Evolutionary conservation across 2,888 invertebrate genomes (phyloP).

Genomic region (Diabrotica balteata): DNA sequence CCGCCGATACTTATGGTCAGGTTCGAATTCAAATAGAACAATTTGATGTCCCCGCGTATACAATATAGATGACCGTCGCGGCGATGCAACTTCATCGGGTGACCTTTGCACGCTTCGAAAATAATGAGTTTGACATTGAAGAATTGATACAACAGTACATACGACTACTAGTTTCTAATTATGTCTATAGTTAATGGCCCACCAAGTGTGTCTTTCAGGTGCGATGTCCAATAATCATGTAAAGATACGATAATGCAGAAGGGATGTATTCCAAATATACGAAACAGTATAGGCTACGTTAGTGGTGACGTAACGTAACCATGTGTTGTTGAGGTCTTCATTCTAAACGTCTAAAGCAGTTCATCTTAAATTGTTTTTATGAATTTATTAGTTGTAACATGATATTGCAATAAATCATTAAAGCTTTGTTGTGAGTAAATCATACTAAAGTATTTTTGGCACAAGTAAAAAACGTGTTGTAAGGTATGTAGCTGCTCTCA

Average conservation of each 20-base stretch:
- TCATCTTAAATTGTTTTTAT: too few relatives aligned
- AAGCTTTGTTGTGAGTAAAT: too few relatives aligned
- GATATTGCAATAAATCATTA: too few relatives aligned
- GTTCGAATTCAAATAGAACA: neutral
- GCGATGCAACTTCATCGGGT: constrained; percentile 25
- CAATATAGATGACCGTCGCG: constrained; percentile 10
- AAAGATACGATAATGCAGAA: constrained; percentile 5
- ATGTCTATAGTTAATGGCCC: constrained; percentile 4
- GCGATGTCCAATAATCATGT: neutral
- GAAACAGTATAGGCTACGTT: too few relatives aligned
- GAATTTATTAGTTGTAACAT: too few relatives aligned
- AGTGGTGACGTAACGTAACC: too few relatives aligned
- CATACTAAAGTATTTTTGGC: too few relatives aligned
- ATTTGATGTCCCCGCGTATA: constrained; percentile 15
- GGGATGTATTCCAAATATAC: constrained; percentile 27
- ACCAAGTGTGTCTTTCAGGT: constrained; percentile 2
- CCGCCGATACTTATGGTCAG: too few relatives aligned
- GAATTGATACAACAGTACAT: constrained; percentile 16
- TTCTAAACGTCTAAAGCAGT: too few relatives aligned
- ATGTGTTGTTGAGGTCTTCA: too few relatives aligned
- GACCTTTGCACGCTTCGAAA: constrained; percentile 33
- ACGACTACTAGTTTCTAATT: constrained; percentile 15
- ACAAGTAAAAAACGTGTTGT: too few relatives aligned
- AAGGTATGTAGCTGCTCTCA: too few relatives aligned
- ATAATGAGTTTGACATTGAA: constrained; percentile 34